Conservation (phyloP, 2,888 invertebrate genomes). For the Pachycephus smyrnensis region DNA sequence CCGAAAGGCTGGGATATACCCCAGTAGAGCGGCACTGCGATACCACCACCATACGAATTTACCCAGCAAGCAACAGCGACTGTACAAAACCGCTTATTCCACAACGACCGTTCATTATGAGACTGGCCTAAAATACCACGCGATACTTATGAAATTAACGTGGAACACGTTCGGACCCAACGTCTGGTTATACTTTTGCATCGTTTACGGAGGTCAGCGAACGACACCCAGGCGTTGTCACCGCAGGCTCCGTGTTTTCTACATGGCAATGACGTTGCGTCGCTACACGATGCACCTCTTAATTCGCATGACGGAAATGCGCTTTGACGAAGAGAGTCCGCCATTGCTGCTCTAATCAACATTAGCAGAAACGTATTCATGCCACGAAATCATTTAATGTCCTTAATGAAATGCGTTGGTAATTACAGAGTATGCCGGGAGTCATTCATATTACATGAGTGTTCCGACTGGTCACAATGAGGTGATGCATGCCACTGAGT, state of each 20-base stretch:
- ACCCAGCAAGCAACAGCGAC: slow-evolving; percentile 9
- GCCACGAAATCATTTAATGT: slow-evolving; percentile 57
- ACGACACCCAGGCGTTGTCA: neutral
- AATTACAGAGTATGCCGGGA: slow-evolving; percentile 37
- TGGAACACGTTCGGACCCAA: neutral
- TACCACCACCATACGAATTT: slow-evolving; percentile 28
- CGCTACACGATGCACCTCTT: neutral
- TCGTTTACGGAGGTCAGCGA: neutral
- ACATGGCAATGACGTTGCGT: neutral
- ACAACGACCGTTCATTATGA: neutral
- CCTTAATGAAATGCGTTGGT: slow-evolving; percentile 54
- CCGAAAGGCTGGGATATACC: slow-evolving; percentile 52
- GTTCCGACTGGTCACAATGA: neutral
- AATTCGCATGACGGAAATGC: neutral
- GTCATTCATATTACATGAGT: slow-evolving; percentile 18
- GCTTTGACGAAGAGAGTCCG: neutral
- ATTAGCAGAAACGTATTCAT: slow-evolving; percentile 45
- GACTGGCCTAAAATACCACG: neutral
- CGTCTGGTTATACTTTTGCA: neutral
- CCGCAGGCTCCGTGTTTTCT: neutral
- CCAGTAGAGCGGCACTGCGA: slow-evolving; percentile 25
- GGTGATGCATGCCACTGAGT: neutral
- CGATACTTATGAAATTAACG: neutral
- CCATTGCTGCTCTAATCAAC: slow-evolving; percentile 25
- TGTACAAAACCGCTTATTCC: neutral